Evolutionary conservation across 2,797 vertebrate species (phyloP), one percentile per base, ranked within the genome.

Genomic region (Lophius americanus): DNA sequence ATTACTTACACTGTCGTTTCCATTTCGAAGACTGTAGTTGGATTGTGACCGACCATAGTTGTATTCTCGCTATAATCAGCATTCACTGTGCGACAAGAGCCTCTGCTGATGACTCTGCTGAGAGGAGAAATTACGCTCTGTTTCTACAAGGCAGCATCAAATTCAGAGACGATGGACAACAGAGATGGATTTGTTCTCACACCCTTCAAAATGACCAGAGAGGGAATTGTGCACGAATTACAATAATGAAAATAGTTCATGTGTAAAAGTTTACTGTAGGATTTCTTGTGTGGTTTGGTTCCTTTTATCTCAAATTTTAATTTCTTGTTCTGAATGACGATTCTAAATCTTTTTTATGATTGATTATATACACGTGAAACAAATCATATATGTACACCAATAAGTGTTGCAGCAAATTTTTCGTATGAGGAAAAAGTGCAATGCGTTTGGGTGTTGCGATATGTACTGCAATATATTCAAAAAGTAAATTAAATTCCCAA

Each of bases 1-100:
- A 67, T 73, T 60, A 82, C 73, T 63, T 79, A 56, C 50, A 37
- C 50, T 32, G 60, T 75, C 51, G 61, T 69, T 75, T 82, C 63
- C 36, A 70, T 60, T 78, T 69, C 50, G 48, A 60, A 52, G 3
- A 65, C 68, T 75, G 53, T 38, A 7, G 69, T 68, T 81, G 60
- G 51, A n/a, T 13, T 60, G 49, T 51, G 64, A 59, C 39, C 68
- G 39, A 47, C 43, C 56, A 66, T 70, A 66, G 58, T 64, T 73
- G 55, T 68, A 58, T 48, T 71, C 55, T 62, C 3, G 44, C 44
- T 47, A 58, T 76, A 73, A 78, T 73, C 57, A 69, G 53, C 49
- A 44, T 65, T 67, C 60, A 14, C 42, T 44, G 52, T 47, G 36
- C 73, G 73, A 85, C 70, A 69, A 81, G 65, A 62, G 70, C 56